These are phyloP conservation scores for Amorpha juglandis DNA, from an alignment of 2,888 invertebrate species.

Conservation along the genomic window DNA sequence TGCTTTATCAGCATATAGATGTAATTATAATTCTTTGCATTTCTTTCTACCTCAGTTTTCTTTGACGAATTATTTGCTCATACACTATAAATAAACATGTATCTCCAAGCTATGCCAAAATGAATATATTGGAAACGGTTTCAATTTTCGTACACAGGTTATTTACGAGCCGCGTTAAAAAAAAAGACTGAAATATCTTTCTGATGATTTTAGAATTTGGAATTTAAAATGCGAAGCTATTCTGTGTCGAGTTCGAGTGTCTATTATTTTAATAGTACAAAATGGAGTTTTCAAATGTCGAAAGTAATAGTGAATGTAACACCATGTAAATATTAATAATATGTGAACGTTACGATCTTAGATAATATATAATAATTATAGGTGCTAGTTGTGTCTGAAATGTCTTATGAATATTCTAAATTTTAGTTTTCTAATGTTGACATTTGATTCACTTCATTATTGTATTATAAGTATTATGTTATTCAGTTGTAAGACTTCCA, in stretches of 20 bases:
- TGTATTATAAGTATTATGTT: constrained; percentile 35
- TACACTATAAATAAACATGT: constrained; percentile 26
- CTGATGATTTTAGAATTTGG: constrained; percentile 10
- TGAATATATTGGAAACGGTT: constrained; percentile 29
- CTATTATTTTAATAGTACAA: constrained; percentile 65
- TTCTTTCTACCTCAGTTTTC: constrained; percentile 59
- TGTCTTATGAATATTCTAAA: constrained; percentile 51
- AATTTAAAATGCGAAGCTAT: constrained; percentile 5
- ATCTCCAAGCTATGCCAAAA: constrained; percentile 31
- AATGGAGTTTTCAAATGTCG: constrained; percentile 44
- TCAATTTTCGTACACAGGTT: constrained; percentile 15
- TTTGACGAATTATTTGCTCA: constrained; percentile 35
- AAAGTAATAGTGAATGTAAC: constrained; percentile 30
- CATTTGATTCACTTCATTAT: constrained; percentile 25
- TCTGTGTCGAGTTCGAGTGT: constrained; percentile 35
- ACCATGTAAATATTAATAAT: constrained; percentile 42
- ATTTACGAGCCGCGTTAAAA: constrained; percentile 22
- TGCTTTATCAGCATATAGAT: constrained; percentile 31
- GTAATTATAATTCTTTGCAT: constrained; percentile 43
- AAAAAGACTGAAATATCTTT: constrained; percentile 37
- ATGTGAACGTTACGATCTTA: constrained; percentile 38
- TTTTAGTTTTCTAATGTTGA: constrained; percentile 35
- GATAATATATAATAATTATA: constrained; percentile 44
- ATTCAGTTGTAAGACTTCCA: constrained; percentile 46
- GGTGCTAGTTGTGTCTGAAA: constrained; percentile 71